Conservation (phyloP, 2,888 invertebrate genomes). For the Isoperla grammatica region DNA sequence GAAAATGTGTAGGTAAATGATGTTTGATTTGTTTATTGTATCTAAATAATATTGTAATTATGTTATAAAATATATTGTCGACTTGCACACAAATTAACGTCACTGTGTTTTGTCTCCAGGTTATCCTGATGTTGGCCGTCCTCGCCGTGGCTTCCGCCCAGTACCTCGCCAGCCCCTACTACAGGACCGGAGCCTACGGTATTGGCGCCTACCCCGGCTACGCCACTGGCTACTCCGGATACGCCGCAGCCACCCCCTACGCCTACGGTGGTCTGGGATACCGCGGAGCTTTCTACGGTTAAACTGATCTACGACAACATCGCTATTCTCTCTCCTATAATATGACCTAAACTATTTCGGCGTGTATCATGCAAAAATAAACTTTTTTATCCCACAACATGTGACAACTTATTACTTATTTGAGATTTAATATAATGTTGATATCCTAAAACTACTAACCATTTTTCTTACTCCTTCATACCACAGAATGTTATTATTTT, state of each 20-base stretch:
- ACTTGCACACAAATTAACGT: no score
- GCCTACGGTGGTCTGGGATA: slow-evolving; percentile 7
- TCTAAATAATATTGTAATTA: no score
- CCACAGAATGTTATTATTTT: no score
- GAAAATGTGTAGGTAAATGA: no score
- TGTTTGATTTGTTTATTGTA: no score
- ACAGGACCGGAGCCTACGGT: background rate
- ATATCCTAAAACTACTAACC: no score
- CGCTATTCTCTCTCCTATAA: background rate
- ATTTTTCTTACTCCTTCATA: no score
- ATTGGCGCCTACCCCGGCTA: background rate
- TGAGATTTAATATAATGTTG: no score
- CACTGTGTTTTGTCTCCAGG: no score
- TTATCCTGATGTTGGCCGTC: slow-evolving; percentile 9
- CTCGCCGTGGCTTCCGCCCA: slow-evolving; percentile 14
- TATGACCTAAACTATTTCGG: slow-evolving; percentile 6
- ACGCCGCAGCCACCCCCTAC: slow-evolving; percentile 14
- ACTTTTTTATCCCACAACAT: background rate
- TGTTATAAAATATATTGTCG: no score
- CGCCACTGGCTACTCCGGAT: background rate
- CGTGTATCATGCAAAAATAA: slow-evolving; percentile 7
- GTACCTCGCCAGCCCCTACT: slow-evolving; percentile 15
- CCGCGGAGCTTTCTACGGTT: slow-evolving; percentile 5
- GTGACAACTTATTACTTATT: no score
- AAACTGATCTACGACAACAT: background rate